A percentile compares a stretch with the other conserved stretches of the same genome.
Evolutionary conservation across 2,888 invertebrate species (phyloP).

Genomic region (Nasonovia ribisnigri): DNA sequence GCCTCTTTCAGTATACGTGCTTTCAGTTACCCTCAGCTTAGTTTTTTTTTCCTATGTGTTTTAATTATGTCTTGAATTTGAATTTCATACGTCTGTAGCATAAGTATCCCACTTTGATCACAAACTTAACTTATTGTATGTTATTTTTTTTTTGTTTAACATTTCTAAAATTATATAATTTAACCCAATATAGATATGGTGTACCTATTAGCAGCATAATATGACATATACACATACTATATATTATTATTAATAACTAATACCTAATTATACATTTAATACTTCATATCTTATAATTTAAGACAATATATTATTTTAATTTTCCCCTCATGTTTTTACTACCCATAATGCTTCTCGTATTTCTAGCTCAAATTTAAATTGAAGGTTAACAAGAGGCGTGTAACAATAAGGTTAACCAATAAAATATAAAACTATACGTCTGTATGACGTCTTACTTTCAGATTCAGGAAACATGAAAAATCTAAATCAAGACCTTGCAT

Average conservation of each 20-base stretch:
- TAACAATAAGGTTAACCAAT: not conserved
- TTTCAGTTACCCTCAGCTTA: not conserved
- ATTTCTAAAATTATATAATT: not conserved
- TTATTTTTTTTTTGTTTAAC: not conserved
- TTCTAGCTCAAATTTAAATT: not conserved
- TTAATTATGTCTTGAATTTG: not conserved
- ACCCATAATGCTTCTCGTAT: not conserved
- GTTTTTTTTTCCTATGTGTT: not conserved
- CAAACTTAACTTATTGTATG: not conserved
- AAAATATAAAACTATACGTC: not conserved
- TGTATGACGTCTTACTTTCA: not conserved
- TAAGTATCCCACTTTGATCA: not conserved
- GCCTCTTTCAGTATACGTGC: no score
- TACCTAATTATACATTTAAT: not conserved
- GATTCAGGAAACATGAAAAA: not conserved
- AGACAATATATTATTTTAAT: not conserved
- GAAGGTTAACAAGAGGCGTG: constrained; percentile 20
- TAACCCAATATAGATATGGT: not conserved
- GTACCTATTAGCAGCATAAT: not conserved
- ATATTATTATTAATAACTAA: not conserved
- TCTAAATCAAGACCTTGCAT: not conserved
- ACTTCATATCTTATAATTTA: not conserved
- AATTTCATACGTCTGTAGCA: not conserved
- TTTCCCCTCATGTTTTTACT: not conserved
- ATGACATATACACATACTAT: not conserved